Conservation (phyloP, 2,113 vertebrate genomes). For the Microtus oregoni region DNA sequence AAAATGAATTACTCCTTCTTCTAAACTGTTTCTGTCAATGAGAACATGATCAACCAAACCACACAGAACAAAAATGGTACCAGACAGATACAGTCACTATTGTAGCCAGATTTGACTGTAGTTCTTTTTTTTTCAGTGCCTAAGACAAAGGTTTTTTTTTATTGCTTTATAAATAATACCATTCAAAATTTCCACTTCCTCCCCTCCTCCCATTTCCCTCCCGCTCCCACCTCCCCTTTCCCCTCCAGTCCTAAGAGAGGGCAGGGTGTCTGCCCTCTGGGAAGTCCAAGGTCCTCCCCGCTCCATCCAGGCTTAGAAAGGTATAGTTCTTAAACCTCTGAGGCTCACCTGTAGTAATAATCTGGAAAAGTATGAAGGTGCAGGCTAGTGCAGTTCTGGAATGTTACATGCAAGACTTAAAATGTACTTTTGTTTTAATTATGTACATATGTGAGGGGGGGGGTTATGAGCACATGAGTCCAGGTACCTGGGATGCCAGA, state of each 20-base stretch:
- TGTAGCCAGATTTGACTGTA: background rate
- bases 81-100: background rate
- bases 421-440: background rate
- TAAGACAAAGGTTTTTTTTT: too few species aligned
- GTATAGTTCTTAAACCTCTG: background rate
- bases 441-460: background rate
- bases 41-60: background rate
- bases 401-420: background rate
- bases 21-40: background rate
- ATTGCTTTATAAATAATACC: too few species aligned
- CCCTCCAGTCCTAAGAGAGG: too few species aligned
- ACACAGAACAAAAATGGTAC: background rate
- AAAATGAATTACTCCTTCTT: background rate
- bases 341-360: background rate
- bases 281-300: too few species aligned
- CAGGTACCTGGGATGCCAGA: background rate
- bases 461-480: background rate
- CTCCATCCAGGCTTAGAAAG: too few species aligned
- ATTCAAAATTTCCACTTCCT: too few species aligned
- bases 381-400: background rate
- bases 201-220: too few species aligned
- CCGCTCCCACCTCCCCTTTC: too few species aligned
- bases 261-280: too few species aligned
- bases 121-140: too few species aligned
- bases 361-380: background rate